Evolutionary conservation across 2,888 invertebrate species (phyloP).

Genomic region (Nowickia ferox): DNA sequence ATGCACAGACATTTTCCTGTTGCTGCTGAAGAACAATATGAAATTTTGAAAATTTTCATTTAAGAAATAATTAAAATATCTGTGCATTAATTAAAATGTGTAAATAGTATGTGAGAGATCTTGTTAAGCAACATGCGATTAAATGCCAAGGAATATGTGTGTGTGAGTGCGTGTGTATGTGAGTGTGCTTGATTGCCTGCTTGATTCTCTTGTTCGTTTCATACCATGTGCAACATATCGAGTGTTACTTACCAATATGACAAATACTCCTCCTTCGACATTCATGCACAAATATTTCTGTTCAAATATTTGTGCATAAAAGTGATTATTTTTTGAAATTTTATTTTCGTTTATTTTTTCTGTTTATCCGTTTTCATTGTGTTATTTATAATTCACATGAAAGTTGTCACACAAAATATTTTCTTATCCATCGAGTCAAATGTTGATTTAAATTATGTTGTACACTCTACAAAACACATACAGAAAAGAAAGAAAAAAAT

Average conservation of each 20-base stretch:
- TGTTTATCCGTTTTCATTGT: conserved; percentile 33
- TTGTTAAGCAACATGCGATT: conserved; percentile 29
- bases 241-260: conserved; percentile 38
- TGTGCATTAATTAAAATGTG: conserved; percentile 61
- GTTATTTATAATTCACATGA: conserved; percentile 58
- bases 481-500: conserved; percentile 2
- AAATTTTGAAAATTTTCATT: conserved; percentile 48
- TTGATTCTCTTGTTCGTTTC: neutral
- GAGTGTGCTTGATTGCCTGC: conserved; percentile 12
- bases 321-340: conserved; percentile 34
- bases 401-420: conserved; percentile 53
- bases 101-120: conserved; percentile 49
- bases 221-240: conserved; percentile 33
- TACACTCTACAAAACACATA: neutral
- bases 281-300: conserved; percentile 40
- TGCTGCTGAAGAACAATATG: conserved; percentile 29
- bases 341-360: neutral
- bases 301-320: conserved; percentile 43
- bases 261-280: conserved; percentile 26
- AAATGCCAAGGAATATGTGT: conserved; percentile 13
- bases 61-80: conserved; percentile 60
- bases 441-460: conserved; percentile 38
- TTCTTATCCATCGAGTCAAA: conserved; percentile 51
- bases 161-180: too few relatives aligned
- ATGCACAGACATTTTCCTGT: neutral